phyloP scores from a whole-genome alignment of 2,113 vertebrate species.

The Scartelaos histophorus region DNA sequence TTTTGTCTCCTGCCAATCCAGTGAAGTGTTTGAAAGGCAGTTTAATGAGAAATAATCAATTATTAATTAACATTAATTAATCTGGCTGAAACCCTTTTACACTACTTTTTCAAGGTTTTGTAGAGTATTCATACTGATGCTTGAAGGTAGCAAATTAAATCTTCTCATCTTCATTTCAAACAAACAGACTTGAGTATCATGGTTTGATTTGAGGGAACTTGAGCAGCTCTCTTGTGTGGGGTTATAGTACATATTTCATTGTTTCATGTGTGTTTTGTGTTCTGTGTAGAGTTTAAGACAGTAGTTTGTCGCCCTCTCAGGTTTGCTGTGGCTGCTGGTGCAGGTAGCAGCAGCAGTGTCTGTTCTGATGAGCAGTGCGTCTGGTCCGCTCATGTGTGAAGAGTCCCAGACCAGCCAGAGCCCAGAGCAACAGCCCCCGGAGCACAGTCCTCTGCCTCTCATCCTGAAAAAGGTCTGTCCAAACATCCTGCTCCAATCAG shows the following conservation, averaged over 20 bases:
- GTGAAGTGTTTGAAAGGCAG: too few relatives aligned
- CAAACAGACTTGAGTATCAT: neutral
- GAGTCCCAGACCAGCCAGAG: constrained; percentile 52
- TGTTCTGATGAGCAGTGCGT: constrained; percentile 83
- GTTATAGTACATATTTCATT: neutral
- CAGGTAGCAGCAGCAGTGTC: constrained; percentile 83
- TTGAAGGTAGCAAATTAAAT: neutral
- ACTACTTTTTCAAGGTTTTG: neutral
- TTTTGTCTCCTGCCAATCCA: too few relatives aligned
- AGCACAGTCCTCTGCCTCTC: constrained; percentile 82
- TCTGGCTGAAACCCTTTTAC: neutral
- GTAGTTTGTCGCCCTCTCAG: constrained; percentile 58
- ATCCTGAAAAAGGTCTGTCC: constrained; percentile 90
- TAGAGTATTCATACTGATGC: neutral
- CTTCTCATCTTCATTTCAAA: constrained; percentile 3
- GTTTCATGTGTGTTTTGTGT: neutral
- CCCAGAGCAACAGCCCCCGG: constrained; percentile 64
- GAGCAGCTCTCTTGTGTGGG: neutral
- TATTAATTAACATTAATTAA: neutral
- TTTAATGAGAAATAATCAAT: neutral
- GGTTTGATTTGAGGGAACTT: neutral
- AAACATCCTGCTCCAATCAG: constrained; percentile 66
- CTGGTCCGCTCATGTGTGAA: constrained; percentile 54
- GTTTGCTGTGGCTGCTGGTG: constrained; percentile 86
- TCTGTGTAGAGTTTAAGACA: neutral